Conservation (phyloP, 2,113 vertebrate genomes). For the Xiphophorus hellerii region DNA sequence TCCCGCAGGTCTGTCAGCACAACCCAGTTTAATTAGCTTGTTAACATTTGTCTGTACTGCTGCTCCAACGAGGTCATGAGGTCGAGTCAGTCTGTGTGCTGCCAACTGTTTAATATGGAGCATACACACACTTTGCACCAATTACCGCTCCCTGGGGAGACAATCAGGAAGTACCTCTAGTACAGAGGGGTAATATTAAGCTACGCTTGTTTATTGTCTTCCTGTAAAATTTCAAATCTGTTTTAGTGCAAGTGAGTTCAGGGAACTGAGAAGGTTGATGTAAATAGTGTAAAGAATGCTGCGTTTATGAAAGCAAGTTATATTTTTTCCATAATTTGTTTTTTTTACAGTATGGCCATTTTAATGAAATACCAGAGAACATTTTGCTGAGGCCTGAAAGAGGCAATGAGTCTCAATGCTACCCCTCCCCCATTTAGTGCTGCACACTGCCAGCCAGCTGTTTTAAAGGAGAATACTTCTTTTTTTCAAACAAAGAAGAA, state of each 20-base stretch:
- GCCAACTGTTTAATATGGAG: conserved; percentile 57
- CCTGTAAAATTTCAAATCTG: neutral
- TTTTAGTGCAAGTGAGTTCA: neutral
- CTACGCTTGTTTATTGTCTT: neutral
- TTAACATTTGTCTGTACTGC: conserved; percentile 73
- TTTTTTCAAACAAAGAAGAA: neutral
- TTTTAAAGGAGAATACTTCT: neutral
- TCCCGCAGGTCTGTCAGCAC: conserved; percentile 53
- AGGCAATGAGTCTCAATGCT: neutral
- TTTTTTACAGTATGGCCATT: neutral
- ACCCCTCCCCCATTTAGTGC: neutral
- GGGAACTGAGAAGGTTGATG: neutral
- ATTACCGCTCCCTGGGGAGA: conserved; percentile 38
- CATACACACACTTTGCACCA: conserved; percentile 12
- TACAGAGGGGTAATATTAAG: neutral
- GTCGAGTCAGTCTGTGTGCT: conserved; percentile 31
- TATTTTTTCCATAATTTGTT: no score
- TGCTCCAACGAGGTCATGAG: conserved; percentile 50
- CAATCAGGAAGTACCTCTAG: neutral
- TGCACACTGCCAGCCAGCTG: neutral
- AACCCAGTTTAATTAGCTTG: conserved; percentile 70
- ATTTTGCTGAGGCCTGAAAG: neutral
- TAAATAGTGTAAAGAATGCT: neutral
- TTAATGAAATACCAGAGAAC: neutral
- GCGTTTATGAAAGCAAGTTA: no score